phyloP scores from a whole-genome alignment of 2,113 vertebrate genomes.

The Ptilonorhynchus violaceus region DNA sequence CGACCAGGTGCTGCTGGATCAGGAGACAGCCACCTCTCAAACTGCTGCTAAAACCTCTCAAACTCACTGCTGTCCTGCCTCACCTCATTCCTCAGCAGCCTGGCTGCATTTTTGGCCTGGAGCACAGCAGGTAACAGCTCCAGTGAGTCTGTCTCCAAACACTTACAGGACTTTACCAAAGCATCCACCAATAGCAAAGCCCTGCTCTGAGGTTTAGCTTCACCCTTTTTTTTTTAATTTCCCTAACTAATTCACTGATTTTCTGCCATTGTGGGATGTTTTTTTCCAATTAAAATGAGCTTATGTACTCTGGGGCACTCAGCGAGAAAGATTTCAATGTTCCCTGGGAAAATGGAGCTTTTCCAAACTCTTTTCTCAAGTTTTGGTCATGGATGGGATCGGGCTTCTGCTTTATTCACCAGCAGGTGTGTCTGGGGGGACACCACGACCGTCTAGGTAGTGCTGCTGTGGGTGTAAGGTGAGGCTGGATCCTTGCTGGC shows the following conservation, averaged over 20 bases:
- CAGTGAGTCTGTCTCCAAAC: not conserved
- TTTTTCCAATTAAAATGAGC: not conserved
- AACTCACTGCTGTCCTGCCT: not conserved
- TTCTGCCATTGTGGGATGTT: not conserved
- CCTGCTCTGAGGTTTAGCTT: not conserved
- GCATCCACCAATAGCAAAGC: not conserved
- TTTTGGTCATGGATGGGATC: not conserved
- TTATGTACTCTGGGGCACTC: not conserved
- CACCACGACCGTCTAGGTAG: not conserved
- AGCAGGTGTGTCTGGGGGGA: not conserved
- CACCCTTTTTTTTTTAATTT: not conserved
- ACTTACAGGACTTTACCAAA: not conserved
- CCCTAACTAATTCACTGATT: not conserved
- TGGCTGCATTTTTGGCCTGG: not conserved
- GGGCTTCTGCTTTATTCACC: not conserved
- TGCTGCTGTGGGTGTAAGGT: not conserved
- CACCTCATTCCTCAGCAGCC: not conserved
- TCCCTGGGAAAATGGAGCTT: not conserved
- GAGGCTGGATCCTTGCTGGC: not conserved
- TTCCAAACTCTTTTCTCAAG: not conserved
- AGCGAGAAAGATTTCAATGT: not conserved
- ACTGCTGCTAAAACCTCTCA: not conserved
- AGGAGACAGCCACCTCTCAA: not conserved
- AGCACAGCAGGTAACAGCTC: not conserved
- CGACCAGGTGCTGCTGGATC: not conserved